A percentile compares a stretch with the other conserved stretches of the same genome.
Evolutionary conservation across 2,888 invertebrate genomes (phyloP).

Genomic region (Tachina grossa): DNA sequence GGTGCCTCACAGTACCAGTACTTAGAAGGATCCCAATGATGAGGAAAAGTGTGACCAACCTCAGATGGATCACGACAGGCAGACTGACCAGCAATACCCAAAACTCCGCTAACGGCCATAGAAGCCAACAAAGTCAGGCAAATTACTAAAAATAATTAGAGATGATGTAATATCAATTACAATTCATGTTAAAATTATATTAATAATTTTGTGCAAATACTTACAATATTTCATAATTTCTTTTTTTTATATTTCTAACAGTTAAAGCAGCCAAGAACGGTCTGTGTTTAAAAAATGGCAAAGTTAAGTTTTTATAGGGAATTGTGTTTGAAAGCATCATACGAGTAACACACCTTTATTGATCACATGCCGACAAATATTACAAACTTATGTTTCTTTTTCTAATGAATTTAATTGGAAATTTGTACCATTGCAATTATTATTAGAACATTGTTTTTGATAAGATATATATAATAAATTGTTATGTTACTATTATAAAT

Average conservation of each 20-base stretch:
- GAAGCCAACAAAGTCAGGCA: conserved; percentile 66
- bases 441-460: conserved; percentile 14
- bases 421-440: background rate
- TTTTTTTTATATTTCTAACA: conserved; percentile 32
- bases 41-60: conserved; percentile 76
- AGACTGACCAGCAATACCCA: conserved; percentile 78
- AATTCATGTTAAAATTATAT: background rate
- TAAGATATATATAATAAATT: conserved; percentile 24
- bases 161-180: background rate
- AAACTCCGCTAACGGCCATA: conserved; percentile 69
- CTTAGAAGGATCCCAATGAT: conserved; percentile 80
- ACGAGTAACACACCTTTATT: conserved; percentile 17
- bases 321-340: background rate
- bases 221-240: conserved; percentile 73
- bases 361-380: conserved; percentile 2
- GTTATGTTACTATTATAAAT: background rate
- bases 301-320: conserved; percentile 39
- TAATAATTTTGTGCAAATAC: background rate
- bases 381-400: background rate
- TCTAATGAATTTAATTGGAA: conserved; percentile 18
- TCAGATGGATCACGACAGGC: conserved; percentile 78
- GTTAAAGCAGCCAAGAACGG: background rate
- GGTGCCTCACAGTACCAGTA: conserved; percentile 79
- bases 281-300: conserved; percentile 4
- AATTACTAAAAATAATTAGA: conserved; percentile 54